Percentiles rank a stretch among this genome's conserved stretches.
Conservation (phyloP, 2,888 invertebrate genomes). For the Sericinus montela region DNA sequence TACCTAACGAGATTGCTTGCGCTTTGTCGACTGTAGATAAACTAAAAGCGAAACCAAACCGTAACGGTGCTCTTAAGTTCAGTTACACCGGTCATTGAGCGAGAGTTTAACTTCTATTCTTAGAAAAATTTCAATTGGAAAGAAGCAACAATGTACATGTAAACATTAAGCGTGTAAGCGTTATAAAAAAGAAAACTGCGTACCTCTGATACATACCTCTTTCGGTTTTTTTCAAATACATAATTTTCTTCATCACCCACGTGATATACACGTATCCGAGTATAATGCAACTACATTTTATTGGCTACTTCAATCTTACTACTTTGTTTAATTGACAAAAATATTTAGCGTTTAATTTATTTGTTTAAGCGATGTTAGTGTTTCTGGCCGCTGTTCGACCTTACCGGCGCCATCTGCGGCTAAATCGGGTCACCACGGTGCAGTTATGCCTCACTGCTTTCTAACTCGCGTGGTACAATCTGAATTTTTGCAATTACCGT, state of each 20-base stretch:
- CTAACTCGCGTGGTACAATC: constrained; percentile 14
- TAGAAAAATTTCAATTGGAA: no score
- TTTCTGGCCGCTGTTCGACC: background rate
- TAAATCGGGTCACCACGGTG: constrained; percentile 22
- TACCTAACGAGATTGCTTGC: constrained; percentile 11
- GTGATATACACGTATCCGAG: no score
- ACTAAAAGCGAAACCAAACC: constrained; percentile 21
- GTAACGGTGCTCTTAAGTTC: constrained; percentile 13
- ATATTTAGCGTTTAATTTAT: no score
- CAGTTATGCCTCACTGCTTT: constrained; percentile 18
- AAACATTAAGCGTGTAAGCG: no score
- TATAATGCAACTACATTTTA: no score
- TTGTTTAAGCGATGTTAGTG: background rate
- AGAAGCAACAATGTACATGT: no score
- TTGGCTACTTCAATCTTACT: no score
- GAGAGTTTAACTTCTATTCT: constrained; percentile 1
- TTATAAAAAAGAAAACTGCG: no score
- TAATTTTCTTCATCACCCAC: no score
- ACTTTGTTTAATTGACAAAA: no score
- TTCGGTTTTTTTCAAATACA: no score
- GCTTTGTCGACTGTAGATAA: constrained; percentile 9
- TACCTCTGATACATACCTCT: no score
- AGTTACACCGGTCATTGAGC: background rate
- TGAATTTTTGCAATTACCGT: constrained; percentile 12
- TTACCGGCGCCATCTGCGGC: constrained; percentile 25